Conservation (phyloP, 37 sponge, comb jelly and placozoan genomes). For the Chondrilla cf. caribensis region DNA sequence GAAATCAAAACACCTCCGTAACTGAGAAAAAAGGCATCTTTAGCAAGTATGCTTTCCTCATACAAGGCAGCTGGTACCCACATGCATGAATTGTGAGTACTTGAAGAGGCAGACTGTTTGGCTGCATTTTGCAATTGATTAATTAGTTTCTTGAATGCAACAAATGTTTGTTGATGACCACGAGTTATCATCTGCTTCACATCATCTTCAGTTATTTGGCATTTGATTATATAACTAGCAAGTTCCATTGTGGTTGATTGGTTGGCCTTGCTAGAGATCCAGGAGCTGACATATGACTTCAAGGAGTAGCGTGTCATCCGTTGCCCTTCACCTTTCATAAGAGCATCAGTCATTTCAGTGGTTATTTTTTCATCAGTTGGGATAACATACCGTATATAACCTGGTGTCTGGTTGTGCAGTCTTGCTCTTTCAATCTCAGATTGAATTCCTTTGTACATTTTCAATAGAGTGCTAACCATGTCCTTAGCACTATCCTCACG, state of each 20-base stretch:
- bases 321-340: neutral
- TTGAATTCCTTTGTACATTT: neutral
- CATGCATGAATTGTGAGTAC: slow-evolving; percentile 1
- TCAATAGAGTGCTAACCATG: neutral
- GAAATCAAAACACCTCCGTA: slow-evolving; percentile 65
- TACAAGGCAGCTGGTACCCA: slow-evolving; percentile 71
- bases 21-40: slow-evolving; percentile 3
- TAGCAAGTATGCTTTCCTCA: neutral
- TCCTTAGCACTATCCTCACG: neutral
- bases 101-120: neutral
- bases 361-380: neutral
- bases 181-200: neutral
- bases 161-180: neutral
- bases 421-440: neutral
- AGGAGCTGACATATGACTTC: neutral
- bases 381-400: neutral
- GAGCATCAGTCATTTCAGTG: neutral
- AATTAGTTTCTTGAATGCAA: neutral
- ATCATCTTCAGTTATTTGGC: slow-evolving; percentile 5
- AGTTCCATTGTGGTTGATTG: neutral
- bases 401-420: neutral
- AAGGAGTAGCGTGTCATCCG: neutral
- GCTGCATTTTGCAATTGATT: neutral
- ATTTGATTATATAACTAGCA: neutral
- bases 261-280: neutral